phyloP scores from a whole-genome alignment of 2,888 invertebrate species.

The Tetragonula carbonaria region DNA sequence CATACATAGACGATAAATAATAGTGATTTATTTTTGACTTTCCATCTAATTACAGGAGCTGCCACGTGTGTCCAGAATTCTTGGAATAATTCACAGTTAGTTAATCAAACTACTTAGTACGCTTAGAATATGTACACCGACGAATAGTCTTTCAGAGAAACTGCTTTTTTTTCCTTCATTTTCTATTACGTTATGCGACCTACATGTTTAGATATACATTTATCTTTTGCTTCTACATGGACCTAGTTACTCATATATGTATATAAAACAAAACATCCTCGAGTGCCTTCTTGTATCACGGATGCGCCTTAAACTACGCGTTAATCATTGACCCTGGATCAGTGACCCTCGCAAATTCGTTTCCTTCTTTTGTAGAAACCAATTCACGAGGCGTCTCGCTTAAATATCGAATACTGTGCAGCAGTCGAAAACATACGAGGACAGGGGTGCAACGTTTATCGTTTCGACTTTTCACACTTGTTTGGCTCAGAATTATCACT shows the following conservation, averaged over 20 bases:
- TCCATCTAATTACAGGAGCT: conserved; percentile 47
- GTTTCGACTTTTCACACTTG: conserved; percentile 7
- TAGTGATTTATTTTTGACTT: conserved; percentile 73
- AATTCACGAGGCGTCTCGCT: conserved; percentile 29
- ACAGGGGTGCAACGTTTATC: conserved; percentile 31
- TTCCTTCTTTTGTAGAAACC: neutral
- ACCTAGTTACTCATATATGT: conserved; percentile 37
- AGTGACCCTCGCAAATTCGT: neutral
- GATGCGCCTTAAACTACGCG: conserved; percentile 31
- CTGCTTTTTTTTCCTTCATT: neutral
- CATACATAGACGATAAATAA: conserved; percentile 74
- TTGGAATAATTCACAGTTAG: conserved; percentile 19
- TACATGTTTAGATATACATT: conserved; percentile 53
- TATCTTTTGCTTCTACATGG: conserved; percentile 27
- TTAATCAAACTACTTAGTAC: conserved; percentile 11
- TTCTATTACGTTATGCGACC: conserved; percentile 18
- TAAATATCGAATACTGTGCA: conserved; percentile 68
- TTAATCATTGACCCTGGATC: conserved; percentile 27
- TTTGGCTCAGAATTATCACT: neutral
- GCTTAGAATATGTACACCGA: conserved; percentile 34
- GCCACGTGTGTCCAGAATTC: conserved; percentile 22
- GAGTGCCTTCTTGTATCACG: conserved; percentile 8
- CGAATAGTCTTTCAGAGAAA: neutral
- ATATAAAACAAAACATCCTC: conserved; percentile 38
- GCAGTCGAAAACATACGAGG: conserved; percentile 58